A percentile compares a stretch with the other conserved stretches of the same genome.
phyloP scores from a whole-genome alignment of 2,888 invertebrate species.

The Esperia sulphurella region DNA sequence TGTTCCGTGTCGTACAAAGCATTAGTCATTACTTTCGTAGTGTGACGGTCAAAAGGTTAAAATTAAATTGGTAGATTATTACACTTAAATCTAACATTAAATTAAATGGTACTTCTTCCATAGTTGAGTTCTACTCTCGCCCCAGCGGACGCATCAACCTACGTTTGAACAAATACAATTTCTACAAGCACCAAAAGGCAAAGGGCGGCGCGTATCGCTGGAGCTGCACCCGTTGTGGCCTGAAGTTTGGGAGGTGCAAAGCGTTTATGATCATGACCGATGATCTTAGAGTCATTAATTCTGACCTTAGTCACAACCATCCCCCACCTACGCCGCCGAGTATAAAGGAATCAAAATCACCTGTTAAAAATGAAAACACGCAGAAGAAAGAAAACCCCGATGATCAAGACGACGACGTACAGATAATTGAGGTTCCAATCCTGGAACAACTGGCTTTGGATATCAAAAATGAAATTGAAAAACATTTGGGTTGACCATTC shows the following conservation, averaged over 20 bases:
- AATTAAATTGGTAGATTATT: too few species aligned
- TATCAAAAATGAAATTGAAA: neutral
- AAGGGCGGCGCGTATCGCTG: neutral
- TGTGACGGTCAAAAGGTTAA: too few species aligned
- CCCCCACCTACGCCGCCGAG: neutral
- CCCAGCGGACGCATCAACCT: slow-evolving; percentile 12
- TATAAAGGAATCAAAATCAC: neutral
- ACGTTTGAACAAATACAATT: slow-evolving; percentile 13
- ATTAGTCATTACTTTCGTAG: too few species aligned
- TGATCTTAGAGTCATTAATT: slow-evolving; percentile 19
- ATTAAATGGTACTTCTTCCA: neutral
- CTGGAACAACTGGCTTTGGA: neutral
- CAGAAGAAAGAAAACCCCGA: neutral
- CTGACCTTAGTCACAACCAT: slow-evolving; percentile 3
- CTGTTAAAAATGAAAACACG: neutral
- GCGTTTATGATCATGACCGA: slow-evolving; percentile 9
- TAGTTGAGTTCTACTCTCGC: slow-evolving; percentile 12
- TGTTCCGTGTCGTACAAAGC: too few species aligned
- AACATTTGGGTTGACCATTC: too few species aligned
- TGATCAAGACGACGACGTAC: neutral
- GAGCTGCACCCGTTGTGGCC: neutral
- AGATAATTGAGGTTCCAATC: neutral
- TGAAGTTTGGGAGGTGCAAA: neutral
- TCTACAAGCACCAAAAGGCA: slow-evolving; percentile 10
- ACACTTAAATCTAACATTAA: too few species aligned